phyloP scores from a whole-genome alignment of 35 echinoderm and acorn worm species.

The Anneissia japonica region DNA sequence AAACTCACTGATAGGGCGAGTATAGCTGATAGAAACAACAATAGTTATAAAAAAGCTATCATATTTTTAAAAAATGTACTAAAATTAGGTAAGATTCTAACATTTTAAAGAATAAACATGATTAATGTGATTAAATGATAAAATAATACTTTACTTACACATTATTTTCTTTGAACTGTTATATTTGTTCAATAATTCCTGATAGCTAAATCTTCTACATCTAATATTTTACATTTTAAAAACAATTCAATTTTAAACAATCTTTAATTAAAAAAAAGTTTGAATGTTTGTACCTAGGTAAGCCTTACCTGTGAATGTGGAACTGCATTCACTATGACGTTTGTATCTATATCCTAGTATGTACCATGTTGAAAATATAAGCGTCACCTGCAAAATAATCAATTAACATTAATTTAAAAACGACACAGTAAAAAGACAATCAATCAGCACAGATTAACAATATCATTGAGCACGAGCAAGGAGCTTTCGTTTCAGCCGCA shows the following conservation, averaged over 20 bases:
- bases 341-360: conserved; percentile 33
- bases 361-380: conserved; percentile 33
- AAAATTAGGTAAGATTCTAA: background rate
- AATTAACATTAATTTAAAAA: background rate
- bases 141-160: conserved; percentile 16
- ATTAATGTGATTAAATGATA: conserved; percentile 25
- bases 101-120: background rate
- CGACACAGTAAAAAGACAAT: background rate
- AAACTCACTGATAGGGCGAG: conserved; percentile 56
- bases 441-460: background rate
- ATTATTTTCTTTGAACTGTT: conserved; percentile 15
- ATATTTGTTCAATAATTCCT: background rate
- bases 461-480: background rate
- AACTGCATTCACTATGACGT: conserved; percentile 19
- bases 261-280: background rate
- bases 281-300: background rate
- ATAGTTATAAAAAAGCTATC: background rate
- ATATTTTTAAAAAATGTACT: background rate
- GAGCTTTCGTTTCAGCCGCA: background rate
- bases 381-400: conserved; percentile 4
- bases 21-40: conserved; percentile 46
- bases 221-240: background rate
- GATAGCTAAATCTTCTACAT: background rate
- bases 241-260: background rate
- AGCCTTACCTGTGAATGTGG: conserved; percentile 32